Evolutionary conservation across 2,113 vertebrate genomes (phyloP).

Genomic region (Nannospalax galili): DNA sequence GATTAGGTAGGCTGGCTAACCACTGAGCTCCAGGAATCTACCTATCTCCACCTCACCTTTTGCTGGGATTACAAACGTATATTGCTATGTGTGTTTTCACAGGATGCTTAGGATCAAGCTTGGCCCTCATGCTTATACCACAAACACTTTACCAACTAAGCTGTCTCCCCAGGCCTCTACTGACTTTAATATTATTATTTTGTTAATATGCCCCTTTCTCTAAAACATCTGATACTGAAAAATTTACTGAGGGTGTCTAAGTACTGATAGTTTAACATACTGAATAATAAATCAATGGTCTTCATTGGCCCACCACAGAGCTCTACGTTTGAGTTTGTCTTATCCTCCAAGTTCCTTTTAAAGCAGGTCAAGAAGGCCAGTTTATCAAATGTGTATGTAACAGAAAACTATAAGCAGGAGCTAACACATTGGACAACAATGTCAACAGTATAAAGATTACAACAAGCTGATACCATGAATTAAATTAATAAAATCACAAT

Average conservation of each 20-base stretch:
- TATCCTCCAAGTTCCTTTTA: neutral
- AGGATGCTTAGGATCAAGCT: neutral
- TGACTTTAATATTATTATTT: constrained; percentile 11
- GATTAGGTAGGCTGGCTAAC: neutral
- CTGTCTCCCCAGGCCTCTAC: neutral
- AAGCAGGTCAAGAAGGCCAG: neutral
- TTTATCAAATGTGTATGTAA: neutral
- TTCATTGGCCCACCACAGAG: neutral
- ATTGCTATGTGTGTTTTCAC: too few relatives aligned
- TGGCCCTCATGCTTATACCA: neutral
- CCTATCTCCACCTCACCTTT: neutral
- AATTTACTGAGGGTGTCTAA: neutral
- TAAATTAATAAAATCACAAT: neutral
- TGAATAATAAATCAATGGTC: neutral
- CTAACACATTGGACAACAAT: neutral
- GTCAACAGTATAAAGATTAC: neutral
- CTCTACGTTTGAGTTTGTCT: neutral
- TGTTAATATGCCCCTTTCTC: neutral
- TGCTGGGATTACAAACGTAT: neutral
- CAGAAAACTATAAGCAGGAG: neutral
- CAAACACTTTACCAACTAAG: neutral
- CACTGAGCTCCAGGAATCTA: neutral
- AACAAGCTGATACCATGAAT: constrained; percentile 11
- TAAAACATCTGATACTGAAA: neutral
- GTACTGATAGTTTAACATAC: neutral